Evolutionary conservation across 2,797 vertebrate species (phyloP), one percentile per base, ranked within the genome.

Genomic region (Delichon dasypus): DNA sequence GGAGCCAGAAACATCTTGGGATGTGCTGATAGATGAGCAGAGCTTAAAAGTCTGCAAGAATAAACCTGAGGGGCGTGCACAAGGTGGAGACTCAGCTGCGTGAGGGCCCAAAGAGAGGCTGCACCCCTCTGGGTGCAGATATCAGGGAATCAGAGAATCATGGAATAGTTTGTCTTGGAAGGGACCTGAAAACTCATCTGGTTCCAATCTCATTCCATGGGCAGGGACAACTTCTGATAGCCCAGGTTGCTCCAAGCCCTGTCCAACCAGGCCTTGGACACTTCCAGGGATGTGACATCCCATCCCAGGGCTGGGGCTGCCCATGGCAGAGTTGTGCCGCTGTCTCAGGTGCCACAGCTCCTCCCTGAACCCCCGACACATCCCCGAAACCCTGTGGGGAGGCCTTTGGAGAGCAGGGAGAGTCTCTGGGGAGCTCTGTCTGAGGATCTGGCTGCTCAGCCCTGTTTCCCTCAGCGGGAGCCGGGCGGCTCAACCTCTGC

Each of bases 291-390:
- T 40, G 58, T 2, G 15, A 2, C 26, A 42, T 11, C 47, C 53
- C 34, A 25, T 5, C 15, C 64, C 32, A 11, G 16, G 47, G 21
- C 51, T n/a, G 44, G 19, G 3, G 6, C 5, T 51, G 60, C 18
- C 29, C 34, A n/a, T 0, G 2, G 8, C 50, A 78, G 74, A 85
- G 71, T 36, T 45, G 61, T 25, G 11, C 22, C 68, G 13, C 4
- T 3, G 23, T 29, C 30, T 53, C 25, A 5, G 47, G 32, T 13
- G 53, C 16, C 4, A 11, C 42, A 10, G 3, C 1, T 13, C 42
- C 44, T 16, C 68, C 57, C 75, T 0, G 30, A 34, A 42, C 16
- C 30, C 61, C 20, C 1, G 1, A 0, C 48, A 21, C 1, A 1
- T 47, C 34, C 53, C 54, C 70, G 27, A 57, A 18, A 60, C 19